Evolutionary conservation across 1,140 invertebrate genomes (phyloP), one percentile per base, ranked within the genome.

Genomic region (Scaptodrosophila lebanonensis): DNA sequence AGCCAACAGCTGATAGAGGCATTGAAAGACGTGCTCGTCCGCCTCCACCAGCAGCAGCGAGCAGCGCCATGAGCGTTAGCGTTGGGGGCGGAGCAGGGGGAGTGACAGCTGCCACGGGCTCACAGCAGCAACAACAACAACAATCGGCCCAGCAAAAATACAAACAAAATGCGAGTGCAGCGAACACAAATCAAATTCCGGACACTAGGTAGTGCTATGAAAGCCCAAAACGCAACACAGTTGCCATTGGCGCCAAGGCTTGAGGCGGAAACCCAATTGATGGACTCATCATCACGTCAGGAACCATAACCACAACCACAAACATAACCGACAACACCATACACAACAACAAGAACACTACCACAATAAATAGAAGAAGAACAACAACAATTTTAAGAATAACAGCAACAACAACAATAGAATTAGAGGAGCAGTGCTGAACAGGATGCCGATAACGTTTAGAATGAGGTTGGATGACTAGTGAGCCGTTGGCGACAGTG

Each of bases 201-300:
- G 84, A 86, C 75, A 79, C 85, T 86, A 86, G 85, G 85, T 86
- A 86, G 85, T 86, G 85, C 77, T 73, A 53, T 15, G 2, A 39
- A 40, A 18, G 42, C 49, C 35, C 16, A 52, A 32, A 40, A 49
- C 33, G 57, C 62, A 29, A 49, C 40, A 45, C 70, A 67, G 53
- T 72, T 56, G 73, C 73, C 77, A 73, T 68, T 61, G 51, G 58
- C 73, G 43, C 61, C 59, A 49, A 65, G 72, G 62, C 36, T 52
- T 8, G 66, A 45, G 12, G 40, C 40, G 25, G 12, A n/a, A n/a
- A n/a, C n/a, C n/a, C n/a, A n/a, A n/a, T n/a, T n/a, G n/a, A n/a
- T n/a, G n/a, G n/a, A 15, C 40, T n/a, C 25, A 43, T 9, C 22
- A 25, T 4, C 22, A 25, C 22, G 22, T 8, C n/a, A n/a, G n/a